phyloP scores from a whole-genome alignment of 2,797 vertebrate genomes.

The Picus viridis region DNA sequence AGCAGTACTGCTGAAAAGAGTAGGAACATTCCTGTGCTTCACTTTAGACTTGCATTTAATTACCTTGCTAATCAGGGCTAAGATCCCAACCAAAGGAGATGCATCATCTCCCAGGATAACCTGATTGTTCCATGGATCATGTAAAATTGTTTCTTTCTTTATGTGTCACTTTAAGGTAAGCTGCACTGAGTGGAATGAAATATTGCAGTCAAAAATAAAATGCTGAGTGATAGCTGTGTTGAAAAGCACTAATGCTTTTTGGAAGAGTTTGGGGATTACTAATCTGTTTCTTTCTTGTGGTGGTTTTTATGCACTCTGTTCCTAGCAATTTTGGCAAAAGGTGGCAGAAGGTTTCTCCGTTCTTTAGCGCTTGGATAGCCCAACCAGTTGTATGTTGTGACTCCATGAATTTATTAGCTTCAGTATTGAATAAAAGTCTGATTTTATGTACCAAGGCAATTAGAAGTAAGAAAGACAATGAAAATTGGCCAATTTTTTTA shows the following conservation, averaged over 20 bases:
- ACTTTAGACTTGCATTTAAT: not conserved
- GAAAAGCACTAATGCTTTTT: conserved; percentile 60
- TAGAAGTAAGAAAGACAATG: not conserved
- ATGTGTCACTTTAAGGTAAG: conserved; percentile 23
- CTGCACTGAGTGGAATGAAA: not conserved
- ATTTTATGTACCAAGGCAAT: not conserved
- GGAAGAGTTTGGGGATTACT: conserved; percentile 36
- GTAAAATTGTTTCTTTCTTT: not conserved
- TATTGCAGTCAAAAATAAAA: conserved; percentile 47
- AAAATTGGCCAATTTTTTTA: not conserved
- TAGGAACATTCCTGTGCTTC: not conserved
- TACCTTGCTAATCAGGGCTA: not conserved
- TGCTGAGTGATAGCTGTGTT: conserved; percentile 49
- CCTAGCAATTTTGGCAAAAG: conserved; percentile 47
- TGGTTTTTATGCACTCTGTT: conserved; percentile 5
- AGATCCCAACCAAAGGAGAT: not conserved
- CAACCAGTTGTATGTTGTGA: not conserved
- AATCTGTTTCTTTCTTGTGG: conserved; percentile 34
- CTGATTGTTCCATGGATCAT: not conserved
- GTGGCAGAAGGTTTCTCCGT: not conserved
- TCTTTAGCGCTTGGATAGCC: conserved; percentile 25
- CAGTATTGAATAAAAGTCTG: not conserved
- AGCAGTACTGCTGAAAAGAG: not conserved
- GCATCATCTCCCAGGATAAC: conserved; percentile 11
- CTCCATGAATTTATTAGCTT: conserved; percentile 32